Evolutionary conservation across 2,888 invertebrate genomes (phyloP), one percentile per base, ranked within the genome.

Genomic region (Nomada flava): DNA sequence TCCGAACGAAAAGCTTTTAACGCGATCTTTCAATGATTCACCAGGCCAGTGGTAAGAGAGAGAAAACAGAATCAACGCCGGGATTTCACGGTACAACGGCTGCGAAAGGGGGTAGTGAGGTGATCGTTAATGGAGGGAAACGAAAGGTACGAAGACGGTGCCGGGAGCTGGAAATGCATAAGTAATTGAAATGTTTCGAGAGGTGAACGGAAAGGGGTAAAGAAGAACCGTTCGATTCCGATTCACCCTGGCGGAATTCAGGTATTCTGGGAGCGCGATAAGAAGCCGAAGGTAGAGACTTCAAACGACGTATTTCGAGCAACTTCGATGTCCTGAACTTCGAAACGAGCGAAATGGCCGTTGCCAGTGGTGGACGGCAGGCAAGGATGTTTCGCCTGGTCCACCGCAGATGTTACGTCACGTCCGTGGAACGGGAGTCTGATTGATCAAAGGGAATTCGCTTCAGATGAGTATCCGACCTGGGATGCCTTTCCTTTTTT

Each of bases 151-250:
- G 74, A 77, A 69, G 70, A 50, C 18, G 42, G 23, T 5, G 26
- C 63, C 47, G 77, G 73, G 20, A 65, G 26, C 63, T 55, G 77
- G 75, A 29, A 63, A 71, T 26, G 81, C 71, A 85, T 86, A 87
- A 88, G 86, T 88, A 88, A 86, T 86, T 84, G 84, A 85, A 88
- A 88, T 84, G 82, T 86, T 86, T 86, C 84, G 83, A 76, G 75
- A 15, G 55, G 52, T 15, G 23, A 2, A 15, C 4, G 36, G n/a
- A 23, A 26, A 42, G 15, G 26, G 69, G 57, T 18, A 44, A 72
- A 71, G 70, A 60, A 67, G 82, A 74, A 82, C 62, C 57, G 76
- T 79, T 85, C 82, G 76, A 64, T 83, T 82, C 76, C 60, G 70
- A 59, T 74, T n/a, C 44, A 20, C 26, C n/a, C 36, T 26, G 64